Base-by-base conservation (phyloP, 2,797 vertebrate species). In the Cossypha niveicapilla region DNA sequence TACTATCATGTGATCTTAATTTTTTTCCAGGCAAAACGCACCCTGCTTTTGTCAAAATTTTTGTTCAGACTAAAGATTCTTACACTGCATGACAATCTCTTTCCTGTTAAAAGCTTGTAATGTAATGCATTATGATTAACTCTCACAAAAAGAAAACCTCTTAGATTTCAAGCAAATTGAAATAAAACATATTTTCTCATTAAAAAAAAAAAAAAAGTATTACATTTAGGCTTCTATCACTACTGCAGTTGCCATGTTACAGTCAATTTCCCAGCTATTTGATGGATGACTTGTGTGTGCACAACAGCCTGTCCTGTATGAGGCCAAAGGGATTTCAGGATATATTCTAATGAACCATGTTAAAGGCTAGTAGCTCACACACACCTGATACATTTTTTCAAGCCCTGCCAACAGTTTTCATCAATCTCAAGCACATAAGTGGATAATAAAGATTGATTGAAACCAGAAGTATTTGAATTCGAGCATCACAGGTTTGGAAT, bases 1-100 rank as follows among this genome's bases (percentile, higher is more conserved):
- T 97, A 96, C 97, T 98, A 97, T 96, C 91, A 94, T 70, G 56
- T 96, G 97, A 98, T 98, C 98, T 98, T 98, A 97, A 97, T 97
- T 98, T 98, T 98, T 98, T 97, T 96, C 97, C 77, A 95, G 94
- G 83, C 94, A 96, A 95, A 97, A 96, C 97, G 83, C 96, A 97
- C 80, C 95, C 96, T 86, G 44, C 93, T 83, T 93, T 96, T 98
- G 97, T 97, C 97, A 98, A 98, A 97, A 98, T 98, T 98, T 98
- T 96, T 96, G 97, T 95, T 95, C 95, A 90, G 94, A 97, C 97
- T 97, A 98, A 98, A 96, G 97, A 96, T 96, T 97, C 96, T 81
- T 94, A 71, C 10, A 82, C 28, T 92, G 45, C 61, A 94, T 91
- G 75, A 94, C 91, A 96, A 94, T 96, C 91, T 92, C 53, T 97